Evolutionary conservation across 1,140 invertebrate genomes (phyloP), one percentile per base, ranked within the genome.

Genomic region (Pseudomyrmex cubaensis): DNA sequence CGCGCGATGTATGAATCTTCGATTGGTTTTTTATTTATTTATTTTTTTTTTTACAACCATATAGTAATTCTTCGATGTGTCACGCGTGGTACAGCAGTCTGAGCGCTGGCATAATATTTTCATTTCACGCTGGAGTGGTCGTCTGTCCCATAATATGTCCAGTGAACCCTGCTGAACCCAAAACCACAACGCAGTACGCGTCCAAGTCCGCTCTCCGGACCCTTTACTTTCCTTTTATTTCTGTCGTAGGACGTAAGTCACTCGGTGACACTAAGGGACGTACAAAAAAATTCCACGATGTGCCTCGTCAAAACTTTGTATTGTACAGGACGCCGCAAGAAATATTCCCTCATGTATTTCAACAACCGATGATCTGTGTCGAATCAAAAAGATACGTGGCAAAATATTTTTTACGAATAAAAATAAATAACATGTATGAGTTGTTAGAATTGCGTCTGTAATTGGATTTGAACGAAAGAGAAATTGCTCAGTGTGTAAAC

Each of bases 121-220:
- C 90, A 92, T 92, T 92, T 92, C 90, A 91, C 87, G 91, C 85
- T 90, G 86, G 88, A 91, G 90, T 91, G 90, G 84, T 76, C 86
- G 85, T 78, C 84, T 88, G 87, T 90, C 87, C 87, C 86, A 90
- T 87, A 89, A 89, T 82, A 85, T 88, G 75, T 84, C 82, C 83
- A 75, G 87, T 91, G 87, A 89, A 90, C 84, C 70, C 78, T 73
- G 86, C 73, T 91, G 91, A 90, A 91, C 91, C 76, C 83, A 86
- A 92, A 90, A 91, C 90, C 90, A 84, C 90, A 83, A 77, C 56
- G 72, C 20, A 83, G 62, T 73, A 57, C 54, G 64, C 66, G 69
- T 62, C 57, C 78, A 63, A 85, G 78, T 87, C 85, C 35, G 35
- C 5, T 56, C 75, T 86, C 62, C 84, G 20, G 54, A 22, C 62